Evolutionary conservation across 2,113 vertebrate genomes (phyloP).

Genomic region (Mus pahari): DNA sequence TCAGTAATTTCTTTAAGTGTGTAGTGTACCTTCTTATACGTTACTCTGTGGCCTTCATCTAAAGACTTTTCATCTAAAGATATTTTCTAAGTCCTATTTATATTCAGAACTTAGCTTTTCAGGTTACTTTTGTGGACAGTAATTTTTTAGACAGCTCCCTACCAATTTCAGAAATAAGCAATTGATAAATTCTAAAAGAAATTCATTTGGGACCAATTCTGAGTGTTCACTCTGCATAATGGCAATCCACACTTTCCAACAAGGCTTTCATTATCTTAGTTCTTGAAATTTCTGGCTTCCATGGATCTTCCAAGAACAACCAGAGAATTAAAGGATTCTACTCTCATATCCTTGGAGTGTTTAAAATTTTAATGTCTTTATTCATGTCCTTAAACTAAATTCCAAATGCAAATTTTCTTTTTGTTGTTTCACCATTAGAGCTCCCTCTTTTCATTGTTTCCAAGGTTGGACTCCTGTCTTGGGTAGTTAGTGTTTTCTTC

Average conservation of each 20-base stretch:
- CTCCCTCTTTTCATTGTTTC: neutral
- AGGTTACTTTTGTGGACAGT: neutral
- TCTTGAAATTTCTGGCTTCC: neutral
- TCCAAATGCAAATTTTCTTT: constrained; percentile 15
- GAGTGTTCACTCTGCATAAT: neutral
- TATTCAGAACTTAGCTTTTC: neutral
- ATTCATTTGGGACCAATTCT: neutral
- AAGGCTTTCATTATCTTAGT: neutral
- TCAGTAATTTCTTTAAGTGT: neutral
- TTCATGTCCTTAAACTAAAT: neutral
- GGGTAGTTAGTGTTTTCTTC: neutral
- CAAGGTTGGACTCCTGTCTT: neutral
- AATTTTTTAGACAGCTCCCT: neutral
- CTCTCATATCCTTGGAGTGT: neutral
- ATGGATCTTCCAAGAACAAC: neutral
- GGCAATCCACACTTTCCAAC: neutral
- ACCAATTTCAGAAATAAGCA: neutral
- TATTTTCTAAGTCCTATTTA: constrained; percentile 6
- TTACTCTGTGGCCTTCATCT: neutral
- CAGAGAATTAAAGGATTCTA: neutral
- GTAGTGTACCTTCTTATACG: neutral
- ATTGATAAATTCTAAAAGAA: neutral
- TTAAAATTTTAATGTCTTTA: constrained; percentile 23
- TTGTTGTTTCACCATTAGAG: neutral
- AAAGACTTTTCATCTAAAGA: neutral